phyloP scores from a whole-genome alignment of 2,113 vertebrate genomes.

The Empidonax alnorum region DNA sequence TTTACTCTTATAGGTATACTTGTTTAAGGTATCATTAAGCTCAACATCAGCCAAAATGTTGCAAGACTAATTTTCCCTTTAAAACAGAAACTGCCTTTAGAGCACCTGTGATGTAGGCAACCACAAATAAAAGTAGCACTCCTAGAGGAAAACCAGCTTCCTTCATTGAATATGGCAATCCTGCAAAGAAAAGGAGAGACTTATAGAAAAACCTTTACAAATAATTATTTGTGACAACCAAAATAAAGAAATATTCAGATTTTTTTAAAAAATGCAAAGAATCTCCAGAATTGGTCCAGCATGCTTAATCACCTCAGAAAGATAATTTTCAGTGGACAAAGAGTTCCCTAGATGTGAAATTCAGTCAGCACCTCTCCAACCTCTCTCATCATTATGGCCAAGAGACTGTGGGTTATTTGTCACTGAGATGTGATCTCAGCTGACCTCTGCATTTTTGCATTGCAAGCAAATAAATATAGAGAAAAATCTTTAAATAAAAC shows the following conservation, averaged over 20 bases:
- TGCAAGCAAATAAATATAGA: not conserved
- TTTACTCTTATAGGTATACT: constrained; percentile 14
- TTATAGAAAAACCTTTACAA: not conserved
- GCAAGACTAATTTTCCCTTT: not conserved
- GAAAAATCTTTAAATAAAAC: not conserved
- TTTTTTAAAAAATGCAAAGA: not conserved
- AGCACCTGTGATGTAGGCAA: constrained; percentile 89
- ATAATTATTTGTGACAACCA: not conserved
- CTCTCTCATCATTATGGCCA: not conserved
- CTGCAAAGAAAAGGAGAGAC: constrained; percentile 70
- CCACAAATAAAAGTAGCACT: constrained; percentile 84
- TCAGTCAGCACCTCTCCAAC: not conserved
- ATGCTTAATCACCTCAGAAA: not conserved
- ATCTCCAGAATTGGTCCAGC: not conserved
- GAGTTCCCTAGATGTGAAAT: not conserved
- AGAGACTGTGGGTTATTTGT: not conserved
- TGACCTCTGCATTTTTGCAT: not conserved
- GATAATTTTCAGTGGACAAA: not conserved
- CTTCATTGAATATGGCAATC: constrained; percentile 92
- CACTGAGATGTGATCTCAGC: not conserved
- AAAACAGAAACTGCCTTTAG: not conserved
- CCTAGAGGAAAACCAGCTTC: constrained; percentile 93
- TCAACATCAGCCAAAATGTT: not conserved
- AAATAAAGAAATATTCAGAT: not conserved
- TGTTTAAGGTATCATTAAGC: not conserved